Base-by-base conservation (phyloP, 2,888 invertebrate species). In the Synergus japonicus region DNA sequence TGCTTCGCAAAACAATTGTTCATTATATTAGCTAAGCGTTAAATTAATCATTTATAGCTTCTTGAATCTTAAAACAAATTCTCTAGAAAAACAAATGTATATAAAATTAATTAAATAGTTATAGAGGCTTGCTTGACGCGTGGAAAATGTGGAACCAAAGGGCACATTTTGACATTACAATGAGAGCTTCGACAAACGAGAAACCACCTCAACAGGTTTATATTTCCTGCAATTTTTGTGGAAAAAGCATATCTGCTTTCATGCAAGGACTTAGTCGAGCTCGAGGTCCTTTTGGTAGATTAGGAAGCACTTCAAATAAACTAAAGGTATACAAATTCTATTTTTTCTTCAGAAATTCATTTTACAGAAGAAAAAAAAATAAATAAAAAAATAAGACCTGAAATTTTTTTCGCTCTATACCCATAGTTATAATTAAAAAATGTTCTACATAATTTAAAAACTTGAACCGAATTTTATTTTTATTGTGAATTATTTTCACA, bases 211-310 rank as follows among this genome's bases (percentile, higher is more conserved):
- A 94, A 85, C 95, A 95, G 87, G 96, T 97, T 54, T 96, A 95
- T 90, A 95, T 98, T 79, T 96, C 97, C 7, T 99, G 99, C 93
- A 97, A 97, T 89, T 99, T 97, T 93, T 99, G 98, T 93, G 97
- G 98, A 76, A 98, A 98, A 93, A 96, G 97, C 83, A 97, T 98
- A 85, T 97, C 97, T 0, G 96, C 96, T 82, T 95, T 94, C 73
- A 94, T 96, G 92, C 95, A 96, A 86, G 95, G 95, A n/a, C 93
- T 94, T 84, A 94, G 94, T 86, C 93, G 95, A 84, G 94, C 94
- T 65, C 92, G 94, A 78, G 94, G 92, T 78, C 93, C 94, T 41
- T 94, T 94, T 87, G 93, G 94, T 76, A 91, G 96, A 83, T 93
- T 95, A 85, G 95, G 95, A 82, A 95, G 95, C 83, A 94, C 95